Base-by-base conservation (phyloP, 1,140 invertebrate genomes). In the Chionoecetes opilio region DNA sequence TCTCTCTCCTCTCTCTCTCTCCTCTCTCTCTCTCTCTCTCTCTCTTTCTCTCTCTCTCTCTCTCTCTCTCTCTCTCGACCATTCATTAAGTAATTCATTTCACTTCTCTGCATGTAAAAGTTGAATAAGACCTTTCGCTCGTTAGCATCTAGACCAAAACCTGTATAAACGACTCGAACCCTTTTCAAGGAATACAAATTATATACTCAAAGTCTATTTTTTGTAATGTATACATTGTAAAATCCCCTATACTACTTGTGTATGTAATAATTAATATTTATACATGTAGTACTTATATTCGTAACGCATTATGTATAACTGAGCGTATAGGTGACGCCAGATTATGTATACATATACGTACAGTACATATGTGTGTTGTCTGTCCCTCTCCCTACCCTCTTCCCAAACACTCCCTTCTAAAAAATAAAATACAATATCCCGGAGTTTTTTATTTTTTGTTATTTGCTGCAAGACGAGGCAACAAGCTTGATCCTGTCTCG, bases 171-270 rank as follows among this genome's bases (percentile, higher is more conserved):
- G 21, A 75, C 63, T 75, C 26, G 26, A 75, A 21, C 63, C 26
- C 63, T 17, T 17, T 53, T 53, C 9, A 53, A 53, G 11, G 46
- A 53, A 75, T n/a, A 75, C n/a, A 75, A 75, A 26, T 75, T 75
- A 75, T 75, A 75, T 75, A 75, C 63, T 75, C 63, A 75, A 75
- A 75, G 63, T 75, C 63, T 75, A 75, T 75, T 75, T 75, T 75
- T 75, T 75, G 63, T 75, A 75, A 75, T 75, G 63, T 53, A 17
- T 53, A 53, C 46, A 53, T 17, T 53, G 46, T 53, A 53, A 53
- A 14, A 53, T 17, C 21, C 0, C 46, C 21, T 3, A 9, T 11
- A 53, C 8, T 53, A 53, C 46, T 53, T 3, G 21, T 75, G 5
- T 75, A 75, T 75, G 63, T 75, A 11, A 53, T 53, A 53, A n/a